phyloP scores from a whole-genome alignment of 2,797 vertebrate genomes.

The Podarcis lilfordi region DNA sequence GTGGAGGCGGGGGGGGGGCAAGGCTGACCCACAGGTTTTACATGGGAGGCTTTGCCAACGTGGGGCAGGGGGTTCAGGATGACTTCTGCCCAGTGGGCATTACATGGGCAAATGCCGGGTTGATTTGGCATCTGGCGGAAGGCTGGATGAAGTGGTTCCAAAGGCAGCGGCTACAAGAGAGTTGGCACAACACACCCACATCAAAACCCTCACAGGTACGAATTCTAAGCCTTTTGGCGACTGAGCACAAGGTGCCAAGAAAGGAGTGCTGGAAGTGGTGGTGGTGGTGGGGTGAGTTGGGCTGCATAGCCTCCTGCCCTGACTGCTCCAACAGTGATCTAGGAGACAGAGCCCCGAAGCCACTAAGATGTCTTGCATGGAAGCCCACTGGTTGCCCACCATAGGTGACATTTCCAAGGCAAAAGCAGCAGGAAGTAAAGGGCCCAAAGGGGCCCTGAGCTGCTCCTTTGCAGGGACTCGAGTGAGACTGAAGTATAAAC shows the following conservation, averaged over 20 bases:
- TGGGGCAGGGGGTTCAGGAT: rapidly evolving
- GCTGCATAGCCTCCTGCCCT: background rate
- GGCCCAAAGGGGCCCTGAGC: background rate
- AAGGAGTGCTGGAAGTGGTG: background rate
- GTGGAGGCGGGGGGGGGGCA: no score
- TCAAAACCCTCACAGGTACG: background rate
- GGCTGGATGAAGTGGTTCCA: background rate
- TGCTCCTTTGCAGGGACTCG: background rate
- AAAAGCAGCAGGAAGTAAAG: background rate
- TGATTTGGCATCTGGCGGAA: background rate
- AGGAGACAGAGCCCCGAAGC: background rate
- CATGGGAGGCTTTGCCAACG: background rate
- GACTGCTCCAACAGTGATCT: no score
- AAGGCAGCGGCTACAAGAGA: no score
- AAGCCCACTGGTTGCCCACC: rapidly evolving
- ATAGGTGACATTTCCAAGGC: background rate
- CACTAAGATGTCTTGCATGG: background rate
- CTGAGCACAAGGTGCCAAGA: background rate
- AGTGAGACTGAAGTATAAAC: no score
- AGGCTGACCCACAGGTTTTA: no score
- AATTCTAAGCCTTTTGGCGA: background rate
- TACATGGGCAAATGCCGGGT: background rate
- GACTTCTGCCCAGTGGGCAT: no score
- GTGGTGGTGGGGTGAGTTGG: no score
- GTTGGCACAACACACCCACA: background rate